These are phyloP conservation scores for Anabacerthia variegaticeps DNA, from an alignment of 2,797 vertebrate species.

Conservation along the genomic window DNA sequence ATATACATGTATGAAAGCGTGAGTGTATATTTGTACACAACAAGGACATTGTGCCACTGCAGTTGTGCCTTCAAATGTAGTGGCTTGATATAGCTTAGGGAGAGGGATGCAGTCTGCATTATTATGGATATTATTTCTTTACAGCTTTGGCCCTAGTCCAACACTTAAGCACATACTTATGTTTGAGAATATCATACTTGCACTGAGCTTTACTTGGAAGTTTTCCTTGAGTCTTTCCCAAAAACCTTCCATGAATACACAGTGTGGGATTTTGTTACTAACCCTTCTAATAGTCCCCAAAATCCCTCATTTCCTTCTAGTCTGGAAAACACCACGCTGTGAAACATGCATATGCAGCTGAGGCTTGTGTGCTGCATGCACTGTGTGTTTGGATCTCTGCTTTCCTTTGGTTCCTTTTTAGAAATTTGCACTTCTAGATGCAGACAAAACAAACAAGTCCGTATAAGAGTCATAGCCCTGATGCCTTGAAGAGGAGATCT, in stretches of 20 bases:
- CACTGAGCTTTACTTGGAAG: not conserved
- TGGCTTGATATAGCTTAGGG: not conserved
- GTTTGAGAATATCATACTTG: not conserved
- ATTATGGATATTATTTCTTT: not conserved
- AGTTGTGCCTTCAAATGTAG: not conserved
- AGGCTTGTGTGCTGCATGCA: not conserved
- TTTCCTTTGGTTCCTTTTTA: not conserved
- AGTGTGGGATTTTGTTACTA: not conserved
- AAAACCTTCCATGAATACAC: not conserved
- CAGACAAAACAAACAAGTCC: not conserved
- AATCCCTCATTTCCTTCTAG: not conserved
- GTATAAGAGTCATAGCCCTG: not conserved
- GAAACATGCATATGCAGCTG: rapidly evolving
- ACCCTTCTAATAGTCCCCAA: not conserved
- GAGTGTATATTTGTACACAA: not conserved
- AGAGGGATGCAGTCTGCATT: not conserved
- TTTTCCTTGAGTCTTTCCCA: not conserved
- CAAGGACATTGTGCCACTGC: not conserved
- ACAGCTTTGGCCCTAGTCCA: not conserved
- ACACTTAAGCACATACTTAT: not conserved
- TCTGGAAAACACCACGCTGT: rapidly evolving
- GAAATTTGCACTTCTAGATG: not conserved
- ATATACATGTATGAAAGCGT: not conserved
- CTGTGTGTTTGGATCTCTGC: not conserved
- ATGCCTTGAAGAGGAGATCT: not conserved